Percentiles rank a stretch among this genome's conserved stretches.
Evolutionary conservation across 2,113 vertebrate species (phyloP).

Genomic region (Desmodus rotundus): DNA sequence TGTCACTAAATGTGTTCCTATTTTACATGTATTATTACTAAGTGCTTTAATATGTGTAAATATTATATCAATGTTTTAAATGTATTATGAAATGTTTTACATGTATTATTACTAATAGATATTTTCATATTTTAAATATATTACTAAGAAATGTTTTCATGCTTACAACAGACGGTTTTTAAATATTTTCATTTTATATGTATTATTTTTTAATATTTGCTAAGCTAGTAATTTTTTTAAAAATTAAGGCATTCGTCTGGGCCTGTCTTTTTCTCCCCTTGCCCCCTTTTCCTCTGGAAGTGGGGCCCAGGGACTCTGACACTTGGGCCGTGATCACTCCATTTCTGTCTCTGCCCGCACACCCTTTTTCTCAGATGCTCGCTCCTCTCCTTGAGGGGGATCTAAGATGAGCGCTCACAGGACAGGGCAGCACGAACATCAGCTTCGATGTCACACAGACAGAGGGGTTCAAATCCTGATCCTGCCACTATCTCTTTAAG

Average conservation of each 20-base stretch:
- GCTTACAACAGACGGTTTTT: background rate
- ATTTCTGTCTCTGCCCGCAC: background rate
- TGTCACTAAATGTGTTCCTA: background rate
- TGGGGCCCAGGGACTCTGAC: too few relatives aligned
- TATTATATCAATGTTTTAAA: too few relatives aligned
- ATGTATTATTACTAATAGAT: background rate
- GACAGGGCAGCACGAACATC: background rate
- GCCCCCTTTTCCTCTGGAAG: background rate
- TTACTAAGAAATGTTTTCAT: background rate
- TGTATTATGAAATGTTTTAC: background rate
- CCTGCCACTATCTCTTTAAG: background rate
- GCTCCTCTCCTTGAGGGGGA: background rate
- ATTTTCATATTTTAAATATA: background rate
- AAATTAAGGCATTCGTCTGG: background rate
- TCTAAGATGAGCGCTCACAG: background rate
- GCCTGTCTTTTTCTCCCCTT: background rate
- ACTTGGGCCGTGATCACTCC: too few relatives aligned
- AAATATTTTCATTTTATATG: background rate
- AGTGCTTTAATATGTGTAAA: background rate
- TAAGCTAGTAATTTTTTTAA: background rate
- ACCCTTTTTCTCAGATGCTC: background rate
- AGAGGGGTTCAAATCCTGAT: background rate
- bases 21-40: background rate
- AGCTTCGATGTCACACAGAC: background rate
- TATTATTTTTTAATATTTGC: background rate